These are phyloP conservation scores for Rhinolophus sinicus DNA, from an alignment of 2,113 vertebrate species.

Conservation along the genomic window DNA sequence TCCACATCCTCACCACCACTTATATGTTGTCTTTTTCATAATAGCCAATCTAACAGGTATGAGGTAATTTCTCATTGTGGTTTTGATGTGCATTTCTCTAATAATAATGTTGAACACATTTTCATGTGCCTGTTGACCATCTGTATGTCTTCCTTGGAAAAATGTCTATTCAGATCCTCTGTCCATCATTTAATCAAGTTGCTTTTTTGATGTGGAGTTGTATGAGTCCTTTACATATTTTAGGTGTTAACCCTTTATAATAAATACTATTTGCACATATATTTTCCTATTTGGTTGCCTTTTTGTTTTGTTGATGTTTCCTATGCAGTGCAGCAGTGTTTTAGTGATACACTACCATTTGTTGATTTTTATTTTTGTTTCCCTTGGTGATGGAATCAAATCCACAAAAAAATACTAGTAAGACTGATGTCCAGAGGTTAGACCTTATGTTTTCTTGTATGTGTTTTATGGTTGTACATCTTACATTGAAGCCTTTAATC, in stretches of 20 bases:
- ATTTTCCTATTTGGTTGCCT: neutral
- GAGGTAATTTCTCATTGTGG: neutral
- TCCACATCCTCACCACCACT: neutral
- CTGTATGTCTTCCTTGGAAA: neutral
- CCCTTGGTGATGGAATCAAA: neutral
- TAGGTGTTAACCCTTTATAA: neutral
- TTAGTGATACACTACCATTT: neutral
- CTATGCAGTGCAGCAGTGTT: neutral
- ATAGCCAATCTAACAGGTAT: neutral
- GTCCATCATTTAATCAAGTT: neutral
- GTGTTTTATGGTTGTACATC: neutral
- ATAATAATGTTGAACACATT: neutral
- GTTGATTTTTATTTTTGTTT: neutral
- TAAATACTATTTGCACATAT: neutral
- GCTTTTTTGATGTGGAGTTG: neutral
- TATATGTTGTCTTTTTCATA: neutral
- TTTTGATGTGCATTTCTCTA: neutral
- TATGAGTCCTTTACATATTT: neutral
- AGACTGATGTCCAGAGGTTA: neutral
- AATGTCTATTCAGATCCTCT: neutral
- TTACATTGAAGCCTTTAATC: neutral
- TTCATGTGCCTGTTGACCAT: neutral
- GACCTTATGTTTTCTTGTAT: neutral
- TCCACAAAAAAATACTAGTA: neutral
- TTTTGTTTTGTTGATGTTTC: neutral